Conservation (phyloP, 2,113 vertebrate genomes). For the Pantherophis guttatus region DNA sequence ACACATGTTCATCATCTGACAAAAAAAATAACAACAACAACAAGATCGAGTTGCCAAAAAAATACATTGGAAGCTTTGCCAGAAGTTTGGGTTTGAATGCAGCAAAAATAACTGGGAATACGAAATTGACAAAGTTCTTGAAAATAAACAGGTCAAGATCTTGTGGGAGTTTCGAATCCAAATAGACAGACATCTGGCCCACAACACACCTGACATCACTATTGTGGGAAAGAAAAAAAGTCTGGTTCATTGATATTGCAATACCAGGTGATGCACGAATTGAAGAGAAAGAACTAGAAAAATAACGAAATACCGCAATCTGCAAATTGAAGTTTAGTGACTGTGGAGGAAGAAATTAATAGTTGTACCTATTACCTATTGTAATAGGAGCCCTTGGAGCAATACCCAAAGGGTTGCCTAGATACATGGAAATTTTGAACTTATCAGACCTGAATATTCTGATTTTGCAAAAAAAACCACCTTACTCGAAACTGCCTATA, state of each 20-base stretch:
- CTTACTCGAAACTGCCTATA: not conserved
- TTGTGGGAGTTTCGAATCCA: not conserved
- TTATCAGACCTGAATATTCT: not conserved
- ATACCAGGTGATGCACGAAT: not conserved
- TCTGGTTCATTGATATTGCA: not conserved
- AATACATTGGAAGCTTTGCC: not conserved
- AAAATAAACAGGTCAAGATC: not conserved
- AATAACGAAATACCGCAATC: not conserved
- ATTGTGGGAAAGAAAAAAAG: not conserved
- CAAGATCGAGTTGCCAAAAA: not conserved
- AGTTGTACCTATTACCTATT: too few relatives aligned
- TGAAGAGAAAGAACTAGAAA: not conserved
- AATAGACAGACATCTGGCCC: not conserved
- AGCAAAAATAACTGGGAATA: not conserved
- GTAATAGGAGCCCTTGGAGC: too few relatives aligned
- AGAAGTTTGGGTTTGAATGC: not conserved
- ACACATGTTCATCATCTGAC: not conserved
- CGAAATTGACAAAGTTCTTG: not conserved
- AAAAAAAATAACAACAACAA: not conserved
- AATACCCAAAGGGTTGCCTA: not conserved
- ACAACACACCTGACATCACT: not conserved
- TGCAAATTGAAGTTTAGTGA: not conserved
- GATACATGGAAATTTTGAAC: not conserved
- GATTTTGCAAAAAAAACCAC: not conserved
- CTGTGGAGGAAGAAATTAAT: not conserved